Percentiles rank a stretch among this genome's conserved stretches.
Conservation (phyloP, 2,797 vertebrate species). For the Pangasius djambal region DNA sequence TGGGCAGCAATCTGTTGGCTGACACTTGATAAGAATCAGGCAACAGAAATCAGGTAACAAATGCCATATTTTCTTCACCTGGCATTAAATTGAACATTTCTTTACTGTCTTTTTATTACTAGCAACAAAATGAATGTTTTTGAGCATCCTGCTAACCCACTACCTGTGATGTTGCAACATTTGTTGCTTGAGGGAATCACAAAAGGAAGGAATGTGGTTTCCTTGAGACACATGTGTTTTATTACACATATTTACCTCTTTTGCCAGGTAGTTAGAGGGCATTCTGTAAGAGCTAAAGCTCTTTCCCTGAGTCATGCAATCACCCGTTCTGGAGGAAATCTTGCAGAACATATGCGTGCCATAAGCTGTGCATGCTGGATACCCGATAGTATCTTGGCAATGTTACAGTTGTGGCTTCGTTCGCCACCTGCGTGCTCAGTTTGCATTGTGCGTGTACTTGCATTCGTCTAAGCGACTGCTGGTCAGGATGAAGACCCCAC, state of each 20-base stretch:
- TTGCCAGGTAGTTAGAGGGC: conserved; percentile 45
- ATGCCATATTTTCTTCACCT: conserved; percentile 19
- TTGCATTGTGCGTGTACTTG: conserved; percentile 18
- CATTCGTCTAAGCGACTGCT: conserved; percentile 60
- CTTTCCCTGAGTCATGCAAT: conserved; percentile 54
- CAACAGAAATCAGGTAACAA: conserved; percentile 16
- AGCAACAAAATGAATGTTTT: not conserved
- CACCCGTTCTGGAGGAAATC: conserved; percentile 54
- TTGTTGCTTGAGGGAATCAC: conserved; percentile 49
- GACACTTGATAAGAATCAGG: conserved; percentile 46
- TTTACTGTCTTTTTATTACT: not conserved
- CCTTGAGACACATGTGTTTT: conserved; percentile 44
- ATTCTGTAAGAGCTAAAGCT: conserved; percentile 33
- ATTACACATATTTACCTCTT: conserved; percentile 46
- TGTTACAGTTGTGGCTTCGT: conserved; percentile 63
- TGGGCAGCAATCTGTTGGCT: conserved; percentile 50
- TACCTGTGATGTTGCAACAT: not conserved
- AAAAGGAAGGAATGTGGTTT: conserved; percentile 20
- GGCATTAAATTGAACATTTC: not conserved
- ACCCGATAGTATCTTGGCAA: conserved; percentile 69
- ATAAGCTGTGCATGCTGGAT: conserved; percentile 61
- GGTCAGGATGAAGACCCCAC: conserved; percentile 52
- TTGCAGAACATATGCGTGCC: conserved; percentile 70
- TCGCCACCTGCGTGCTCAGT: conserved; percentile 58
- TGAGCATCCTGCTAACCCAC: not conserved